A percentile compares a stretch with the other conserved stretches of the same genome.
phyloP scores from a whole-genome alignment of 2,888 invertebrate genomes.

The Caenorhabditis wallacei region DNA sequence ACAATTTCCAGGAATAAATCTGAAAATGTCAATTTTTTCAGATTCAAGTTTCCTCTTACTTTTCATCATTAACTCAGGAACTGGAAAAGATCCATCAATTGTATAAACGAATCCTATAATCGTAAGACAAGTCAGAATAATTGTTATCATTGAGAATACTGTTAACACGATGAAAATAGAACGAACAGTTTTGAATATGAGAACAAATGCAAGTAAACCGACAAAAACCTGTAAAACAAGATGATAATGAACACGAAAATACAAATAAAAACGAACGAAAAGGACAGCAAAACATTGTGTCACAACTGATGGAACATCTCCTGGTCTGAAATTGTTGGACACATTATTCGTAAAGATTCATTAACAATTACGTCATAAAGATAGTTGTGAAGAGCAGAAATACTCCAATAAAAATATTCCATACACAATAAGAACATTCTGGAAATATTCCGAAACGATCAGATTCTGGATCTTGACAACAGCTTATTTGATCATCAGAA shows the following conservation, averaged over 20 bases:
- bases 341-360: not conserved
- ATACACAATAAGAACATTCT: slow-evolving; percentile 37
- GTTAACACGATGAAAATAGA: slow-evolving; percentile 46
- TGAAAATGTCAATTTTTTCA: too few species aligned
- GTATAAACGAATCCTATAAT: slow-evolving; percentile 42
- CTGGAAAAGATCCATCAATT: slow-evolving; percentile 38
- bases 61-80: slow-evolving; percentile 44
- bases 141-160: slow-evolving; percentile 32
- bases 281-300: slow-evolving; percentile 48
- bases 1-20: slow-evolving; percentile 25
- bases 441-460: slow-evolving; percentile 33
- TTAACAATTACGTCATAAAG: slow-evolving; percentile 32
- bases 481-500: not conserved
- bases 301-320: slow-evolving; percentile 30
- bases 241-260: not conserved
- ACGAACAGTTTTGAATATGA: slow-evolving; percentile 49
- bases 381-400: slow-evolving; percentile 45
- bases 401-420: slow-evolving; percentile 50
- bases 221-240: slow-evolving; percentile 36
- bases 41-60: too few species aligned
- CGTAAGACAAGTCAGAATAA: slow-evolving; percentile 29
- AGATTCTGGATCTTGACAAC: not conserved
- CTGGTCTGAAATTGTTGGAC: slow-evolving; percentile 8
- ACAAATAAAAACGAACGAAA: slow-evolving; percentile 8
- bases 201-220: slow-evolving; percentile 42